Evolutionary conservation across 2,797 vertebrate genomes (phyloP).

Genomic region (Helicolenus hilgendorfi): DNA sequence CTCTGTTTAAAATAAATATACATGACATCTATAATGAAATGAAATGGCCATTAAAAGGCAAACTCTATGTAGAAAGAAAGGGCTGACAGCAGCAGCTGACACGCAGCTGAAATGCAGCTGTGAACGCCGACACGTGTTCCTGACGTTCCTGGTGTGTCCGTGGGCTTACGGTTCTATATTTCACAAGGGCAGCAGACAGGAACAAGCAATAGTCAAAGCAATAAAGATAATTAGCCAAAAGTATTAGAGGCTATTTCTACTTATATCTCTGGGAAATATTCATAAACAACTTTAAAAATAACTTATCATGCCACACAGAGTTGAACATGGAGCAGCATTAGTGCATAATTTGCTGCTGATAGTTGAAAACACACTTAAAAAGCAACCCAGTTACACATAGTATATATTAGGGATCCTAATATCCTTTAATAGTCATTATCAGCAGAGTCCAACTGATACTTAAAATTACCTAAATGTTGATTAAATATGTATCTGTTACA

Average conservation of each 20-base stretch:
- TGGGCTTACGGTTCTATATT: not conserved
- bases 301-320: not conserved
- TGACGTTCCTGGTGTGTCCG: too few relatives aligned
- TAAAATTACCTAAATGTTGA: not conserved
- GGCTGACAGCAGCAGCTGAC: too few relatives aligned
- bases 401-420: not conserved
- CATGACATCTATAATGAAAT: too few relatives aligned
- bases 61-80: too few relatives aligned
- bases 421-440: not conserved
- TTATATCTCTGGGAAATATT: not conserved
- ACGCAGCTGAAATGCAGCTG: too few relatives aligned
- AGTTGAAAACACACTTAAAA: not conserved
- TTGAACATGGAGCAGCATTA: not conserved
- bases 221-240: conserved; percentile 16
- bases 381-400: not conserved
- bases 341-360: not conserved
- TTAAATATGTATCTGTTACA: not conserved
- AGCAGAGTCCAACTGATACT: not conserved
- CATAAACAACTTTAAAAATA: not conserved
- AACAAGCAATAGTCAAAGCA: not conserved
- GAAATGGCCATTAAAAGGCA: too few relatives aligned
- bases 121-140: too few relatives aligned
- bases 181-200: not conserved
- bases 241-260: conserved; percentile 3
- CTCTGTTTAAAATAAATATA: too few relatives aligned